These are phyloP conservation scores for Balaeniceps rex DNA, from an alignment of 2,113 vertebrate genomes.

Conservation along the genomic window DNA sequence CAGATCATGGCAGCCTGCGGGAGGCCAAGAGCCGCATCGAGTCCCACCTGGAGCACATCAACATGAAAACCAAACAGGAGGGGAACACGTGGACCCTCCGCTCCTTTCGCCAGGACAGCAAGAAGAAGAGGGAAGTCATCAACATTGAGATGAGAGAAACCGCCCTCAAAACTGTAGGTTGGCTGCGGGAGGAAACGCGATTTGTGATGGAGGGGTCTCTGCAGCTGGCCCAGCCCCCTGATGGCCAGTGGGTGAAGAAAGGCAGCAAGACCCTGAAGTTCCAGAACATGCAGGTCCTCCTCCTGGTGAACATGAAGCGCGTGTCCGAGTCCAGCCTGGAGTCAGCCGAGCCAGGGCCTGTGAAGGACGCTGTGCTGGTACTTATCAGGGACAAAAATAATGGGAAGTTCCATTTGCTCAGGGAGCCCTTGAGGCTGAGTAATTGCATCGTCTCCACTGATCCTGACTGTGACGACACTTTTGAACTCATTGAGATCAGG, in stretches of 20 bases:
- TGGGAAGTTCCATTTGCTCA: slow-evolving; percentile 85
- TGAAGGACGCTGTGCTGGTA: slow-evolving; percentile 85
- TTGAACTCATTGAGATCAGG: slow-evolving; percentile 89
- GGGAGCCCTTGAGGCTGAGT: slow-evolving; percentile 86
- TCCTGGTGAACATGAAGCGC: slow-evolving; percentile 80
- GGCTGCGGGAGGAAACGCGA: slow-evolving; percentile 84
- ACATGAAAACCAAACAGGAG: slow-evolving; percentile 92
- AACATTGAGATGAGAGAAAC: slow-evolving; percentile 90
- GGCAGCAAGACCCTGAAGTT: slow-evolving; percentile 91
- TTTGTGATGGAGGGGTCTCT: slow-evolving; percentile 90
- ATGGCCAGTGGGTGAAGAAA: slow-evolving; percentile 90
- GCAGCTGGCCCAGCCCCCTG: slow-evolving; percentile 86
- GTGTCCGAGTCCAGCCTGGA: slow-evolving; percentile 60
- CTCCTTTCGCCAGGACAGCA: slow-evolving; percentile 89
- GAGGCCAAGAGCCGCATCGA: slow-evolving; percentile 91
- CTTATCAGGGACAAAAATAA: slow-evolving; percentile 91
- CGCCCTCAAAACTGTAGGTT: slow-evolving; percentile 86
- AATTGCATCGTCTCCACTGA: slow-evolving; percentile 88
- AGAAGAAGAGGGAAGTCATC: slow-evolving; percentile 87
- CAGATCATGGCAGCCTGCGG: slow-evolving; percentile 80
- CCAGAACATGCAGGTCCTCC: slow-evolving; percentile 87
- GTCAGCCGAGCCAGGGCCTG: slow-evolving; percentile 60
- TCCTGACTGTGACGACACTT: slow-evolving; percentile 85
- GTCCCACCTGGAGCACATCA: slow-evolving; percentile 93
- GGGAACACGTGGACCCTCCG: slow-evolving; percentile 87